Conservation (phyloP, 2,888 invertebrate genomes). For the Deilephila elpenor region DNA sequence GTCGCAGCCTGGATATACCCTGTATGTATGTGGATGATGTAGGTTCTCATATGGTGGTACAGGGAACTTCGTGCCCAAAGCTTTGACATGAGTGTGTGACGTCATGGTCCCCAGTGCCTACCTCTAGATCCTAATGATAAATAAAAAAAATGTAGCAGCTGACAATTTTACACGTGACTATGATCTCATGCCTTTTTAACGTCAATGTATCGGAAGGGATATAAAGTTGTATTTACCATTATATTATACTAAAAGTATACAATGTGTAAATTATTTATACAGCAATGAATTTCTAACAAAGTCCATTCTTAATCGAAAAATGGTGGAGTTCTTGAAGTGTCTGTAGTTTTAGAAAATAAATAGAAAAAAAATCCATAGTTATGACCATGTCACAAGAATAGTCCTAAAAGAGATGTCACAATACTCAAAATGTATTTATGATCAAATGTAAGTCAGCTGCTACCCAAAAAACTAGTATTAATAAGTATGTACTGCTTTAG, state of each 20-base stretch:
- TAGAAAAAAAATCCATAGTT: too few species aligned
- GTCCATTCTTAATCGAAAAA: too few species aligned
- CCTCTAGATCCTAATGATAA: conserved; percentile 9
- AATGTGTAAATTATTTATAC: too few species aligned
- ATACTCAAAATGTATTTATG: not conserved
- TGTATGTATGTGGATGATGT: not conserved
- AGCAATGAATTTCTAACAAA: too few species aligned
- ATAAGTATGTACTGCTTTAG: conserved; percentile 13
- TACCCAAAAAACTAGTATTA: conserved; percentile 18
- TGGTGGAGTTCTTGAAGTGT: too few species aligned
- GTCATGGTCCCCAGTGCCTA: conserved; percentile 11
- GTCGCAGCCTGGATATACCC: too few species aligned
- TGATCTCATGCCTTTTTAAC: not conserved
- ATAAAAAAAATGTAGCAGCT: conserved; percentile 18
- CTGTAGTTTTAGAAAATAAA: too few species aligned
- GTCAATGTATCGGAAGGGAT: not conserved
- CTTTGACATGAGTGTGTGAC: not conserved
- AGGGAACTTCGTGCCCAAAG: not conserved
- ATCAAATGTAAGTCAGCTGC: conserved; percentile 2
- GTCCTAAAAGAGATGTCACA: not conserved
- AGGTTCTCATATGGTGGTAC: not conserved
- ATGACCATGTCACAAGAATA: too few species aligned
- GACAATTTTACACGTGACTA: not conserved
- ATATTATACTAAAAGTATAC: too few species aligned
- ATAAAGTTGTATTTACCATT: too few species aligned